Evolutionary conservation across 2,113 vertebrate species (phyloP).

Genomic region (Eulacestoma nigropectus): DNA sequence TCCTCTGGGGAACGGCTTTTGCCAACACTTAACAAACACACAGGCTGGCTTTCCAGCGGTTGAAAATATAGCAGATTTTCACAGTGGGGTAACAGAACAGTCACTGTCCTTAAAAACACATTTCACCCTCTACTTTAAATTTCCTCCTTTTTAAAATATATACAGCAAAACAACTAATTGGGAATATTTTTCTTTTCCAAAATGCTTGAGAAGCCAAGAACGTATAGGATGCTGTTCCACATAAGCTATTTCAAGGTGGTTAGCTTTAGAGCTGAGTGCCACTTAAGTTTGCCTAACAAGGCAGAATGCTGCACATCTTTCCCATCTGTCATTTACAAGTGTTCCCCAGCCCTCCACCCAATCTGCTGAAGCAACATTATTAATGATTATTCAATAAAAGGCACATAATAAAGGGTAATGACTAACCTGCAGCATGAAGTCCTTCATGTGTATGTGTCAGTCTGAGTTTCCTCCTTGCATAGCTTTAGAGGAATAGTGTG

Average conservation of each 20-base stretch:
- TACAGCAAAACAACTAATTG: neutral
- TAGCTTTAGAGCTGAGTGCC: neutral
- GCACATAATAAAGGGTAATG: neutral
- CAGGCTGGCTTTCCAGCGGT: neutral
- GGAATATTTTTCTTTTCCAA: neutral
- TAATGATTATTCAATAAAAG: neutral
- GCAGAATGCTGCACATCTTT: neutral
- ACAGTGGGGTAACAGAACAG: neutral
- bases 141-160: neutral
- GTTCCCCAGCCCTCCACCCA: neutral
- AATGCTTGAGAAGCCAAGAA: neutral
- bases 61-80: neutral
- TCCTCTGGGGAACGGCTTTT: neutral
- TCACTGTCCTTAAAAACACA: neutral
- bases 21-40: neutral
- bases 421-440: neutral
- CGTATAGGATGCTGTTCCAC: neutral
- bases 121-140: neutral
- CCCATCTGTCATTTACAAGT: neutral
- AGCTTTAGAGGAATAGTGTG: neutral
- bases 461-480: neutral
- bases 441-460: accelerated
- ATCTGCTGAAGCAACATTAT: neutral
- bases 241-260: neutral
- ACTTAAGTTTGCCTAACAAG: neutral